Base-by-base conservation (phyloP, 1,140 invertebrate species). In the Pseudomyrmex sp. region DNA sequence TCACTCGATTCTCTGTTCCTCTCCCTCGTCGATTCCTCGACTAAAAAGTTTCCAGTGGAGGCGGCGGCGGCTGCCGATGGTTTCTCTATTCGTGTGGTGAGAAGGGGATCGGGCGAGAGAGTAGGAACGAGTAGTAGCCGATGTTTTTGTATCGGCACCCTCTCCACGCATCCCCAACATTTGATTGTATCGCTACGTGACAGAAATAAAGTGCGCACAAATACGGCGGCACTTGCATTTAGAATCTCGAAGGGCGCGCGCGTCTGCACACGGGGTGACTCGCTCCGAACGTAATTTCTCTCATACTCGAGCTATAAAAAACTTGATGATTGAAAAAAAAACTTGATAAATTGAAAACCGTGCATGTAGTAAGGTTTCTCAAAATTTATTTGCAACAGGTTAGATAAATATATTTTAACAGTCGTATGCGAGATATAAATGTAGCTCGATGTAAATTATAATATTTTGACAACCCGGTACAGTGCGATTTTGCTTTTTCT, bases 151-250 rank as follows among this genome's bases (percentile, higher is more conserved):
- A 75, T 74, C 63, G 86, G 20, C 23, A 44, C 35, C 10, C 66
- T 66, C 48, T 52, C 61, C 58, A 82, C 77, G 65, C 70, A 50
- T 54, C 26, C 80, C 59, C 58, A 80, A 50, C 74, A 59, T 88
- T 84, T 84, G 85, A 88, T 88, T 70, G 86, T 80, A 61, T 52
- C 66, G 62, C 20, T 48, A 88, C 86, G 86, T 88, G 86, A 88
- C 58, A 20, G 85, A 88, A 88, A 88, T 88, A 87, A 84, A 87
- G 20, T 50, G 54, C 9, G 63, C 9, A 15, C 73, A 26, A 65
- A 54, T 26, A 52, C 26, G n/a, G 52, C 63, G 58, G 66, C 63
- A 54, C 79, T 83, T 54, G 63, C 80, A 65, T 70, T 83, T 46
- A 26, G 35, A 63, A 63, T 59, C 70, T 75, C 56, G 10, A 86